A percentile compares a stretch with the other conserved stretches of the same genome.
These are phyloP conservation scores for Brachylomia viminalis DNA, from an alignment of 2,888 invertebrate species.

Conservation along the genomic window DNA sequence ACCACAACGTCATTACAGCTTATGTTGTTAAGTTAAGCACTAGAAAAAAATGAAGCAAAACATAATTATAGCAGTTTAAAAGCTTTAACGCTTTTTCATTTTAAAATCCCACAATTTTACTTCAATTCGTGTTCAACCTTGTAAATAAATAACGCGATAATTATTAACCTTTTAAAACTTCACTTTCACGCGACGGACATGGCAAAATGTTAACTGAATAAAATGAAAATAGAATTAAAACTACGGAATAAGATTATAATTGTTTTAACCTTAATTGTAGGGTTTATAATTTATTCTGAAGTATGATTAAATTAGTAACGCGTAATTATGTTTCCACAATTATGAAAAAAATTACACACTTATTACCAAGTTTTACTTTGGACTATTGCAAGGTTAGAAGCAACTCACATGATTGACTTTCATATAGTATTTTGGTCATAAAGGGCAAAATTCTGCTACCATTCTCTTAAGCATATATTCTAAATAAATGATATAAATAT, in stretches of 20 bases:
- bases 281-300: neutral
- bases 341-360: neutral
- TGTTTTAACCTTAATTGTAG: slow-evolving; percentile 25
- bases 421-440: neutral
- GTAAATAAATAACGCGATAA: slow-evolving; percentile 20
- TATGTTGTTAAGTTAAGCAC: neutral
- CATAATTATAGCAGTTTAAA: neutral
- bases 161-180: slow-evolving; percentile 20
- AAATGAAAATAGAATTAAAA: slow-evolving; percentile 17
- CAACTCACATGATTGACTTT: neutral
- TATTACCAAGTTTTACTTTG: neutral
- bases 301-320: slow-evolving; percentile 1
- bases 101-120: neutral
- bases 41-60: neutral
- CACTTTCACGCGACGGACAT: slow-evolving; percentile 13
- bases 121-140: slow-evolving; percentile 32
- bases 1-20: neutral
- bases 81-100: slow-evolving; percentile 2
- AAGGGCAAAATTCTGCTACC: neutral
- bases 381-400: neutral
- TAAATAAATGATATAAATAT: too few species aligned
- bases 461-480: neutral
- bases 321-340: neutral
- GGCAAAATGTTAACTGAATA: neutral
- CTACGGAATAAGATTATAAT: slow-evolving; percentile 33